Conservation (phyloP, 2,113 vertebrate genomes). For the Nycticorax nycticorax region DNA sequence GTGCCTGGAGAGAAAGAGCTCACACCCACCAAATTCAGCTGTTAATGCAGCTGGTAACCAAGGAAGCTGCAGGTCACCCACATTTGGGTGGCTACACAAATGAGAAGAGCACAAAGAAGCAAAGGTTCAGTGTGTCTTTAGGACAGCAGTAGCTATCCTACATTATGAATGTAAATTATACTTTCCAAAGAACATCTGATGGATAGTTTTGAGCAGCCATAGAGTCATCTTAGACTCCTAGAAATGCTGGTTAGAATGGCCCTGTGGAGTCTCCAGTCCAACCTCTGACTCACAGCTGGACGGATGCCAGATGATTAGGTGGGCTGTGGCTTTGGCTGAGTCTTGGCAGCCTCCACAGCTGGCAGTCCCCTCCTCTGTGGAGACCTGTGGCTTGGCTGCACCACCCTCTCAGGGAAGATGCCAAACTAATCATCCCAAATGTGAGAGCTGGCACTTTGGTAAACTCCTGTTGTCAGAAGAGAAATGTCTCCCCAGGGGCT, state of each 20-base stretch:
- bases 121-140: not conserved
- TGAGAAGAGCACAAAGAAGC: not conserved
- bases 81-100: not conserved
- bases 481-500: not conserved
- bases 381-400: not conserved
- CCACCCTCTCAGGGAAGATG: not conserved
- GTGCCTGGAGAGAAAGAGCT: not conserved
- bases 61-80: not conserved
- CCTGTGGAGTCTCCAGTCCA: not conserved
- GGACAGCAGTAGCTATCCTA: not conserved
- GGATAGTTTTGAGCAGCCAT: not conserved
- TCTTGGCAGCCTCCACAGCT: rapidly evolving
- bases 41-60: not conserved
- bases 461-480: not conserved
- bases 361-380: not conserved
- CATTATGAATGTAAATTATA: not conserved
- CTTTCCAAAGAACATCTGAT: not conserved
- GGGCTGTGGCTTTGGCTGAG: not conserved
- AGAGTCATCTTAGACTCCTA: not conserved
- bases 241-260: not conserved
- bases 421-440: not conserved
- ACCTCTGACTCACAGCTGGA: not conserved
- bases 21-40: not conserved
- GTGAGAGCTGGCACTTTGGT: not conserved
- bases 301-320: not conserved